Evolutionary conservation across 1,140 invertebrate genomes (phyloP), one percentile per base, ranked within the genome.

Genomic region (Cryptotermes secundus): DNA sequence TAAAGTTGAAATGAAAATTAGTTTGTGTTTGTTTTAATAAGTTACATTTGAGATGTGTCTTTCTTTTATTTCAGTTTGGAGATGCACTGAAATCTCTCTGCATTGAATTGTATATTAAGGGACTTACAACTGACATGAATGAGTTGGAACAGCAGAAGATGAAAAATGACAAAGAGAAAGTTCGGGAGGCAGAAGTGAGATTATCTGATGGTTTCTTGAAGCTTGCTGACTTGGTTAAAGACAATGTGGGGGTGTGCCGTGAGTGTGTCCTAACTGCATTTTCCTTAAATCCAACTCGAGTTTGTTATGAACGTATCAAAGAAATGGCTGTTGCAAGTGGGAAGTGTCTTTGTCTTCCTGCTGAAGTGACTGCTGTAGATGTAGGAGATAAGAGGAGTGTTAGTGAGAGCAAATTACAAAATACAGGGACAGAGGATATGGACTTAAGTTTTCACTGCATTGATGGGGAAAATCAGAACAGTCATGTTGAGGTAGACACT

Each of bases 101-200:
- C 16, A 94, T 95, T 82, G 94, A 95, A 87, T 87, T 96, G 34
- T 95, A 95, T 87, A 93, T 96, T 35, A 91, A 93, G 84, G 94
- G 94, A 0, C 91, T 96, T 83, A 95, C 94, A 9, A 92, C 93
- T 12, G 95, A 95, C 87, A 94, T 95, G 92, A 96, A 96, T 87
- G 93, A 94, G 87, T 87, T 96, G 86, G 94, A 96, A 87, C 92
- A 91, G 85, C 92, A 93, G 59, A 95, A 95, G 88, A 88, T 90
- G 2, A 91, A 92, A 34, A 88, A 88, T 9, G 90, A 93, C 84
- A 89, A 90, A 72, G 91, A 91, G 34, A 91, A 91, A 86, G 90
- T 91, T 34, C 88, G 89, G 34, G 91, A 92, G 86, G 91, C 90
- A 6, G 92, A 92, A 53, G 90, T 91, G 80, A 89, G 90, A 81